Percentiles rank a stretch among this genome's conserved stretches.
These are phyloP conservation scores for Sterrhoptilus dennistouni DNA, from an alignment of 2,113 vertebrate species.

Conservation along the genomic window DNA sequence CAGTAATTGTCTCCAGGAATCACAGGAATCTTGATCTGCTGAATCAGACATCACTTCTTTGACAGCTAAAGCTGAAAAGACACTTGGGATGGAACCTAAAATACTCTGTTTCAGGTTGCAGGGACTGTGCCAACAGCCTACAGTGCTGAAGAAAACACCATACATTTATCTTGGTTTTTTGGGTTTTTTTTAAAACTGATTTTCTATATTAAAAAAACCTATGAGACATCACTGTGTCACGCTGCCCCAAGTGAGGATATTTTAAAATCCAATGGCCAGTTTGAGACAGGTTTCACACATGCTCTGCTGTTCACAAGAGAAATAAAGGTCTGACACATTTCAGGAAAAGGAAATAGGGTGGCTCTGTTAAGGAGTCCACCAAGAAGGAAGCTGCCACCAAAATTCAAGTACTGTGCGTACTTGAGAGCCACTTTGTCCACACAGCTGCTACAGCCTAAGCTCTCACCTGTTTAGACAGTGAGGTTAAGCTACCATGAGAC, in stretches of 20 bases:
- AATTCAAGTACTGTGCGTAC: fast-evolving
- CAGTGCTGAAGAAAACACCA: not conserved
- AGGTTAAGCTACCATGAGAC: not conserved
- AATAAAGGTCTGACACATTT: not conserved
- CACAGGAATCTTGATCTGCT: constrained; percentile 30
- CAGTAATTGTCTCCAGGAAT: constrained; percentile 22
- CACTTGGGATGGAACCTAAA: not conserved
- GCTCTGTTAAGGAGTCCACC: not conserved
- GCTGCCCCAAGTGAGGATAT: not conserved
- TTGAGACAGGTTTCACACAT: not conserved
- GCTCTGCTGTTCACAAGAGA: not conserved
- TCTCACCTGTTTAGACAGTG: not conserved
- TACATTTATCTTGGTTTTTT: not conserved
- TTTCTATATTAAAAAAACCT: not conserved
- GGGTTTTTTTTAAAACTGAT: not conserved
- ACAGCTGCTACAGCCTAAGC: not conserved
- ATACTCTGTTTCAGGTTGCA: not conserved
- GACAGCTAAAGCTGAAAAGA: not conserved
- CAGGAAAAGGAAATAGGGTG: not conserved
- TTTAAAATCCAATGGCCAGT: not conserved
- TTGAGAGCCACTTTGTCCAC: not conserved
- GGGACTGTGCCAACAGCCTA: not conserved
- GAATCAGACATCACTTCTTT: not conserved
- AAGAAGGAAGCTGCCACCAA: not conserved
- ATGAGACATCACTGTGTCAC: not conserved